phyloP scores from a whole-genome alignment of 2,113 vertebrate species.

The Nyctibius bracteatus region DNA sequence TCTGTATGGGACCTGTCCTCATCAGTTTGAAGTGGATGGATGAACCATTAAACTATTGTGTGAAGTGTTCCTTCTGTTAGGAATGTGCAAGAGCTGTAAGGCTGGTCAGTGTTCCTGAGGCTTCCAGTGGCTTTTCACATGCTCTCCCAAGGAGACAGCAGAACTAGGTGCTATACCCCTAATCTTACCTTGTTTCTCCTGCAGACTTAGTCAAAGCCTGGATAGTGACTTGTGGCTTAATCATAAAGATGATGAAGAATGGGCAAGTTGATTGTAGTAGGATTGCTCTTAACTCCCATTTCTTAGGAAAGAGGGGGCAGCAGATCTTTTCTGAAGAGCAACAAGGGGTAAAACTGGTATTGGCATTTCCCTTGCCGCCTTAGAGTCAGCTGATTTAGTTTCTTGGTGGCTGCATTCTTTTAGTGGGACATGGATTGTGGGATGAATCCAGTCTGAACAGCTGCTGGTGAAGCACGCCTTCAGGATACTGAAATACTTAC shows the following conservation, averaged over 20 bases:
- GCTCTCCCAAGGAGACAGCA: rapidly evolving
- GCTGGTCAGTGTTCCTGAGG: background rate
- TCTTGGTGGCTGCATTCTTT: background rate
- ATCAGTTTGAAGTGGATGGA: background rate
- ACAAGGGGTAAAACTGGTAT: background rate
- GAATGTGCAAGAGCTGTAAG: background rate
- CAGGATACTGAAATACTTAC: background rate
- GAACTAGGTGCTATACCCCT: background rate
- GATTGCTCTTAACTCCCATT: background rate
- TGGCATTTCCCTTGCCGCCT: background rate
- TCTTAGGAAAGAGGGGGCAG: background rate
- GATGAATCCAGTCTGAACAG: background rate
- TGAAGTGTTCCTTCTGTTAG: background rate
- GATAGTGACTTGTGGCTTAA: background rate
- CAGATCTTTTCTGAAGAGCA: background rate
- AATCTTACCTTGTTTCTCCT: background rate
- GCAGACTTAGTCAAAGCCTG: background rate
- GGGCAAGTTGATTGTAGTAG: background rate
- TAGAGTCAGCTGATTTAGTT: background rate
- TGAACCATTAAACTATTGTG: background rate
- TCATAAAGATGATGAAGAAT: background rate
- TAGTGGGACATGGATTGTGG: background rate
- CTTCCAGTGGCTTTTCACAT: background rate
- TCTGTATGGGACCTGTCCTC: background rate
- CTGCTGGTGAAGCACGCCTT: background rate